Evolutionary conservation across 1,140 invertebrate species (phyloP).

Genomic region (Ladona fulva): DNA sequence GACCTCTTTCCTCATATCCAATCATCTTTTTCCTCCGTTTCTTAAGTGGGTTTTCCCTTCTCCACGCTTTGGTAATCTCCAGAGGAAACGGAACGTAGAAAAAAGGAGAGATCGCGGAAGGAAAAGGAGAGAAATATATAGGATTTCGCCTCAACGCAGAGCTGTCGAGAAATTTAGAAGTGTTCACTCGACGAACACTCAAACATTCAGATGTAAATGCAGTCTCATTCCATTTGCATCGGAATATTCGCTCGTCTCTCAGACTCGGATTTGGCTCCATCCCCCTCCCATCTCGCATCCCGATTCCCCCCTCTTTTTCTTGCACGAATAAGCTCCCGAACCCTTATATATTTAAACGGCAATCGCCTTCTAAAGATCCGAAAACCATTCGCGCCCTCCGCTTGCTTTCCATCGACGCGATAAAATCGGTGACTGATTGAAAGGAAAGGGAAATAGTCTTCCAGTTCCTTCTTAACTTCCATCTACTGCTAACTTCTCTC

Average conservation of each 20-base stretch:
- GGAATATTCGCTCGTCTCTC: background rate
- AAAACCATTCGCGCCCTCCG: background rate
- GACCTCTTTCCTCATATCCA: too few relatives aligned
- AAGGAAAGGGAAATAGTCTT: background rate
- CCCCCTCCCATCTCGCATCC: background rate
- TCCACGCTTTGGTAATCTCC: too few relatives aligned
- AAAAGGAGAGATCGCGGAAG: background rate
- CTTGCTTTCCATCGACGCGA: background rate
- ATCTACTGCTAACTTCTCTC: background rate
- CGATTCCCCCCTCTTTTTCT: background rate
- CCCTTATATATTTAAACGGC: background rate
- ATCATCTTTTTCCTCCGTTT: too few relatives aligned
- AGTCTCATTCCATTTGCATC: background rate
- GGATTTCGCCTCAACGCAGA: background rate
- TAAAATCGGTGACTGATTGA: constrained; percentile 6
- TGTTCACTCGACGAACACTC: background rate
- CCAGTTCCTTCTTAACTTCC: background rate
- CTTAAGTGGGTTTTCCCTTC: too few relatives aligned
- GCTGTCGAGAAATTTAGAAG: constrained; percentile 9
- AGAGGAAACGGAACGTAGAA: background rate
- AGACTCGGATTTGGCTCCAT: background rate
- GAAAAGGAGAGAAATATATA: background rate
- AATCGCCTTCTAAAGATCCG: constrained; percentile 1
- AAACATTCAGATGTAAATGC: background rate
- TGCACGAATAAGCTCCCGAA: background rate